phyloP scores from a whole-genome alignment of 2,888 invertebrate species.

The Orchestes rusci region DNA sequence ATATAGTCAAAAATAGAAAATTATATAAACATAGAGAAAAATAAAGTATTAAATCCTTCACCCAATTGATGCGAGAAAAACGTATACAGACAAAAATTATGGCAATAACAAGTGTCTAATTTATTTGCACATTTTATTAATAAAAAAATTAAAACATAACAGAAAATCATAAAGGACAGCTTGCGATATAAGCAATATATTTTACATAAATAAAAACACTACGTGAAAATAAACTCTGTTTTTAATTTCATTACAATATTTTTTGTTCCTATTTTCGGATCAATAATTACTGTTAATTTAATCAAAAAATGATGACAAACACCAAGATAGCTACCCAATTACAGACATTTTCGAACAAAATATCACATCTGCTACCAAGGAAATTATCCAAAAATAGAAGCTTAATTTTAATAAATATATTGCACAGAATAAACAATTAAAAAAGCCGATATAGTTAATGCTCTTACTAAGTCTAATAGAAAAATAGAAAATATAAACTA shows the following conservation, averaged over 20 bases:
- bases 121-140: neutral
- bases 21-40: conserved; percentile 17
- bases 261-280: conserved; percentile 17
- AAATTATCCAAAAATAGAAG: conserved; percentile 20
- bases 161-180: conserved; percentile 28
- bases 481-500: conserved; percentile 18
- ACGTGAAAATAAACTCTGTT: conserved; percentile 16
- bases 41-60: conserved; percentile 20
- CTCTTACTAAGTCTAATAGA: conserved; percentile 15
- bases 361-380: conserved; percentile 8
- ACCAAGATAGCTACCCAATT: conserved; percentile 3
- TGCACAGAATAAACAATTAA: conserved; percentile 34
- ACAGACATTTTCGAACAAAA: conserved; percentile 17
- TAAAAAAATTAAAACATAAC: no score
- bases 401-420: conserved; percentile 22
- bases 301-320: no score
- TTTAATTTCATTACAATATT: conserved; percentile 5
- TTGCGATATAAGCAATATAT: conserved; percentile 27
- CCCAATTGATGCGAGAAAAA: conserved; percentile 19
- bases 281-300: no score
- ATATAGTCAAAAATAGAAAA: conserved; percentile 16
- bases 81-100: conserved; percentile 18
- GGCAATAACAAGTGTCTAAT: conserved; percentile 17
- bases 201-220: conserved; percentile 34
- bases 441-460: conserved; percentile 15